Percentiles rank a stretch among this genome's conserved stretches.
Evolutionary conservation across 2,113 vertebrate species (phyloP).

Genomic region (Labeo catla): DNA sequence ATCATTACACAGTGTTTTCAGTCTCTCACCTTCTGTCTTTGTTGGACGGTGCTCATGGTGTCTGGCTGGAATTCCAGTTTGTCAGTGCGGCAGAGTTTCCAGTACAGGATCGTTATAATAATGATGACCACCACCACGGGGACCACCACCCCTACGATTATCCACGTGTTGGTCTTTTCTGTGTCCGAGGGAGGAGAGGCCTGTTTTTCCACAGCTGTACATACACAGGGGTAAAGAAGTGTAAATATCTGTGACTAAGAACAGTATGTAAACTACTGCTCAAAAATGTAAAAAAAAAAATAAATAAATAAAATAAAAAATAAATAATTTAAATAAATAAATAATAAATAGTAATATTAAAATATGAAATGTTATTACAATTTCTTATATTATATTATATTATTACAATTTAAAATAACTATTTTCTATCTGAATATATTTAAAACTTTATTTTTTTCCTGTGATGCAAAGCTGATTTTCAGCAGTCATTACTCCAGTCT

Average conservation of each 20-base stretch:
- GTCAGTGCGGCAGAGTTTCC: conserved; percentile 96
- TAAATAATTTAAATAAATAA: no score
- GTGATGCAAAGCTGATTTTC: no score
- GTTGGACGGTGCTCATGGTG: conserved; percentile 89
- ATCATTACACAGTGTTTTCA: background rate
- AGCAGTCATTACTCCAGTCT: no score
- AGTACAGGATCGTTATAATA: conserved; percentile 93
- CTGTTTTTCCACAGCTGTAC: conserved; percentile 86
- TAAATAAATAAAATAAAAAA: no score
- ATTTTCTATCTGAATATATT: no score
- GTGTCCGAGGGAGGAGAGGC: conserved; percentile 75
- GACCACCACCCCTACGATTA: conserved; percentile 90
- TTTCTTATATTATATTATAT: no score
- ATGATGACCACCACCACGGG: conserved; percentile 87
- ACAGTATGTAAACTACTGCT: background rate
- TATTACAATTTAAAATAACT: no score
- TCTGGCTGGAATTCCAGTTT: conserved; percentile 98
- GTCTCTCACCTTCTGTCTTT: conserved; percentile 91
- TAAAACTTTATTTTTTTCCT: no score
- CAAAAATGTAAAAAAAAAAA: background rate
- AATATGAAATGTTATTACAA: no score
- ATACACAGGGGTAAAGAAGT: background rate
- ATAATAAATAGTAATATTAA: no score
- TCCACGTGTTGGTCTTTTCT: conserved; percentile 90
- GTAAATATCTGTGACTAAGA: background rate